phyloP scores from a whole-genome alignment of 2,113 vertebrate species.

The Promerops cafer region DNA sequence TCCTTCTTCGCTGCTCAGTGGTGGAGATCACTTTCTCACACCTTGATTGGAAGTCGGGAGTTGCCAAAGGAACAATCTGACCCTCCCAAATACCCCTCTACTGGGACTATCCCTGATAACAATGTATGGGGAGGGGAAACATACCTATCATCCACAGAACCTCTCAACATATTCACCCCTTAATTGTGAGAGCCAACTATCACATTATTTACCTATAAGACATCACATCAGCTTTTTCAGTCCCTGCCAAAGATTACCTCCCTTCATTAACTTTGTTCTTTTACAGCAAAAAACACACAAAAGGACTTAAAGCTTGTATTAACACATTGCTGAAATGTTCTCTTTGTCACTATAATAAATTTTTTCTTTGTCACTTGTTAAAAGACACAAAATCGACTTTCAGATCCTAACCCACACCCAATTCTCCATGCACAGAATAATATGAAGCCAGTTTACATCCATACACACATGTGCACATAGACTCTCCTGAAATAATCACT shows the following conservation, averaged over 20 bases:
- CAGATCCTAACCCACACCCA: not conserved
- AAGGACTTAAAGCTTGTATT: not conserved
- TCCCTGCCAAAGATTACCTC: not conserved
- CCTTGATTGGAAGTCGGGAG: no score
- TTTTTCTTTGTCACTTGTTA: not conserved
- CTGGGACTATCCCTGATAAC: no score
- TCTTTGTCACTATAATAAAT: not conserved
- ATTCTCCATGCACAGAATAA: not conserved
- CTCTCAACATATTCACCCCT: no score
- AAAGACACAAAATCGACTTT: not conserved
- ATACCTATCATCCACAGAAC: no score
- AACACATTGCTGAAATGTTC: not conserved
- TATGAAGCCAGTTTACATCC: not conserved
- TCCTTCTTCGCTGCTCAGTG: no score
- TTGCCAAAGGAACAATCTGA: no score
- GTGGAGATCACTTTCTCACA: no score
- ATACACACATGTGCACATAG: accelerated
- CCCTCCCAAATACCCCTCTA: no score
- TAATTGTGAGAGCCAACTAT: no score
- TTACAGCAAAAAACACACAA: not conserved
- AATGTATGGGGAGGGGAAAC: no score
- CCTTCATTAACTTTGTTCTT: not conserved
- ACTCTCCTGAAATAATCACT: not conserved
- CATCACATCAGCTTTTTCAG: not conserved
- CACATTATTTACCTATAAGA: no score